phyloP scores from a whole-genome alignment of 2,888 invertebrate genomes.

The Pteria penguin region DNA sequence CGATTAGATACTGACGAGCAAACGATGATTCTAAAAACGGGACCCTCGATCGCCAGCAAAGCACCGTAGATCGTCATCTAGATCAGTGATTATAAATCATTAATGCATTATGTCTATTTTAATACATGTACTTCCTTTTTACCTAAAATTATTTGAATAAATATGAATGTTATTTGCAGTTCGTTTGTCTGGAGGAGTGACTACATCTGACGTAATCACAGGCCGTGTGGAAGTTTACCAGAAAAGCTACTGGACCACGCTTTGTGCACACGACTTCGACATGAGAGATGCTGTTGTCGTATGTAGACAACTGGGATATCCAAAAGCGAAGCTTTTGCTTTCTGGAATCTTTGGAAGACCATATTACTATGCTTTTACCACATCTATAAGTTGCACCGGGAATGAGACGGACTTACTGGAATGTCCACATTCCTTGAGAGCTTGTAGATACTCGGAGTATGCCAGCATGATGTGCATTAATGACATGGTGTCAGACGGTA shows the following conservation, averaged over 20 bases:
- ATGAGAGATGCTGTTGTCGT: slow-evolving; percentile 58
- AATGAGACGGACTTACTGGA: slow-evolving; percentile 44
- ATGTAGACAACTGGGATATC: slow-evolving; percentile 65
- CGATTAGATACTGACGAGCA: too few species aligned
- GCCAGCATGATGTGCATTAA: slow-evolving; percentile 50
- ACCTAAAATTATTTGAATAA: too few species aligned
- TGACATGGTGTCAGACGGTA: slow-evolving; percentile 30
- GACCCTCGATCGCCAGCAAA: too few species aligned
- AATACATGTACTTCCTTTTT: too few species aligned
- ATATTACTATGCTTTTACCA: slow-evolving; percentile 8
- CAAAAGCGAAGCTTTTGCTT: slow-evolving; percentile 41
- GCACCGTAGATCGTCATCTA: too few species aligned
- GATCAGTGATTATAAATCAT: too few species aligned
- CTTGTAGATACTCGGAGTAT: slow-evolving; percentile 39
- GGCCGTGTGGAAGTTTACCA: slow-evolving; percentile 87
- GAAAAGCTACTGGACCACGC: slow-evolving; percentile 87
- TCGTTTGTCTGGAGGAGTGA: slow-evolving; percentile 32
- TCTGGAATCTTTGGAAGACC: slow-evolving; percentile 52
- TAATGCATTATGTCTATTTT: too few species aligned
- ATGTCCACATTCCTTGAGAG: slow-evolving; percentile 42
- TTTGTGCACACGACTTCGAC: slow-evolving; percentile 83
- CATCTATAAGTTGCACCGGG: slow-evolving; percentile 42
- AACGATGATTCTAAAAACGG: too few species aligned
- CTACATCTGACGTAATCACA: slow-evolving; percentile 36
- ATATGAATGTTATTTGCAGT: slow-evolving; percentile 33